A percentile compares a stretch with the other conserved stretches of the same genome.
Conservation (phyloP, 2,797 vertebrate genomes). For the Sebastes oblongus region DNA sequence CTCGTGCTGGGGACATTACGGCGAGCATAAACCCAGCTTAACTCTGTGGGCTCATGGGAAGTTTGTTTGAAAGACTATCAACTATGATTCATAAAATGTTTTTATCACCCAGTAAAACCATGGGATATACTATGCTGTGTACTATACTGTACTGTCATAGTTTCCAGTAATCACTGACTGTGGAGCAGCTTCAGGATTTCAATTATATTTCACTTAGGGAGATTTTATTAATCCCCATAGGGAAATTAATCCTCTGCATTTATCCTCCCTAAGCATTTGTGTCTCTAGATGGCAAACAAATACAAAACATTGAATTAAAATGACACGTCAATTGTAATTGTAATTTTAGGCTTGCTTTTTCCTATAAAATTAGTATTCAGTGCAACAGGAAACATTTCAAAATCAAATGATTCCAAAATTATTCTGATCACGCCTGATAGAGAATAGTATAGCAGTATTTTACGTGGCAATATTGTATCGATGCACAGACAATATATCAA, state of each 20-base stretch:
- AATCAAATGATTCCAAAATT: background rate
- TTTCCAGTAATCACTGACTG: constrained; percentile 9
- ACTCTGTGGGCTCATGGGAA: background rate
- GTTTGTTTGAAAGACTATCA: constrained; percentile 10
- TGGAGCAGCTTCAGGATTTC: background rate
- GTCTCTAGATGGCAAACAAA: background rate
- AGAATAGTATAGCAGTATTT: too few relatives aligned
- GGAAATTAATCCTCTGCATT: background rate
- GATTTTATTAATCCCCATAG: background rate
- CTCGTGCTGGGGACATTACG: too few relatives aligned
- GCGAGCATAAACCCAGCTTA: too few relatives aligned
- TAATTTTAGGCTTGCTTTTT: background rate
- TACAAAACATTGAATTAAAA: background rate
- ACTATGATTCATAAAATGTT: constrained; percentile 26
- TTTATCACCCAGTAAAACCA: constrained; percentile 6
- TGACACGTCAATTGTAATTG: background rate
- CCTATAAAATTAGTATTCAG: background rate
- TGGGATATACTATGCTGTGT: background rate
- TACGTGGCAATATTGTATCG: too few relatives aligned
- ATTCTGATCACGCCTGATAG: background rate
- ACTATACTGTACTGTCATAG: background rate
- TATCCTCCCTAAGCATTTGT: background rate
- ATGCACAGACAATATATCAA: too few relatives aligned
- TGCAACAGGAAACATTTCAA: background rate
- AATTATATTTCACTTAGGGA: background rate